Base-by-base conservation (phyloP, 2,888 invertebrate species). In the Conchocele bisecta region DNA sequence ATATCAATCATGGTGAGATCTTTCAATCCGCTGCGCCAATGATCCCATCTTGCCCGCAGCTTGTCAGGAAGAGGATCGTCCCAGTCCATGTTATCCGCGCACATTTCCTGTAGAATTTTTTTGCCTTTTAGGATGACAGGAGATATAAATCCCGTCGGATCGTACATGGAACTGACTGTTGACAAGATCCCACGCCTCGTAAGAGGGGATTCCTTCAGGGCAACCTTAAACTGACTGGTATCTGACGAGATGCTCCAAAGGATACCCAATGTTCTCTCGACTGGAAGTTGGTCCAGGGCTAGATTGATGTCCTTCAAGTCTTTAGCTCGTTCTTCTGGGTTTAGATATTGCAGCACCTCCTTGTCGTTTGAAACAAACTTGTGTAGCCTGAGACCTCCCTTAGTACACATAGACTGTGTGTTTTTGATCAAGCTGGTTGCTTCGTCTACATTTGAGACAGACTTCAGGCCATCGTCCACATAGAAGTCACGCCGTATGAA, bases 401-500 rank as follows among this genome's bases (percentile, higher is more conserved):
- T 46, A 1, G 42, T n/a, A 35, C 75, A 81, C 9, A 81, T 35
- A 5, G 22, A 31, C 29, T 60, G 35, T 22, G 44, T 57, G 11
- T 48, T 59, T n/a, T 46, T 11, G 9, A 76, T 58, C 24, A 81
- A 17, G 1, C 31, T 11, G 13, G 69, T 54, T 15, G 70, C 75
- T 29, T 70, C 59, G 26, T 39, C 44, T n/a, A 48, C 42, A 11
- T 72, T 50, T 7, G 58, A 33, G 3, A 75, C 65, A 2, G 70
- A 67, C 20, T 56, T 68, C 28, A 82, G 26, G 4, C 79, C 79
- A 42, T 79, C 76, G 42, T 81, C 81, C 1, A 81, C 79, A 41
- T 79, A 79, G 35, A 81, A 79, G 37, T 78, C 48, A 6, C 53
- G 26, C 13, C 56, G 22, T 9, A 80, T 22, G 26, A 78, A 77